Evolutionary conservation across 2,797 vertebrate species (phyloP).

Genomic region (Chaenodraco wilsoni): DNA sequence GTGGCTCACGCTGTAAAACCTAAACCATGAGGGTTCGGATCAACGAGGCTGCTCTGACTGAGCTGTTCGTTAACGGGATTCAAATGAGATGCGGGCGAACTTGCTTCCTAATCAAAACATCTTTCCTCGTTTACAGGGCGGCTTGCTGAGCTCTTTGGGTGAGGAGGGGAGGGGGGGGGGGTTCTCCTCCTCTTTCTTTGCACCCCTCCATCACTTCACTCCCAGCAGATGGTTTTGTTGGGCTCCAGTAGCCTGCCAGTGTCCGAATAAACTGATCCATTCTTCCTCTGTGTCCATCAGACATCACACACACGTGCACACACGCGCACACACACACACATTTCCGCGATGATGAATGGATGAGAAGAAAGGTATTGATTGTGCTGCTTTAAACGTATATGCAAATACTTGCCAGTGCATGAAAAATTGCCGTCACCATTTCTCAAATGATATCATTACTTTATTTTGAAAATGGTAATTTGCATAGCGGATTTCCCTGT

Average conservation of each 20-base stretch:
- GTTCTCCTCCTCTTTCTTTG: conserved; percentile 85
- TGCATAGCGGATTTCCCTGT: conserved; percentile 97
- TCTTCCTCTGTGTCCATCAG: conserved; percentile 56
- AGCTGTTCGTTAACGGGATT: conserved; percentile 87
- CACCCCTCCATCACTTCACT: conserved; percentile 58
- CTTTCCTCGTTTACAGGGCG: conserved; percentile 94
- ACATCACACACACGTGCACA: neutral
- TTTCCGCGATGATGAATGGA: conserved; percentile 87
- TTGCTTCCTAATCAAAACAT: conserved; percentile 99
- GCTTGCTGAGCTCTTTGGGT: conserved; percentile 92
- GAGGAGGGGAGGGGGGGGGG: conserved; percentile 76
- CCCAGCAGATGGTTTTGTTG: conserved; percentile 76
- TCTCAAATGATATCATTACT: conserved; percentile 99
- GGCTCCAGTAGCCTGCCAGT: conserved; percentile 82
- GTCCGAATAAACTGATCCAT: conserved; percentile 60
- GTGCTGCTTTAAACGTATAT: conserved; percentile 81
- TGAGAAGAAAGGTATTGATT: conserved; percentile 74
- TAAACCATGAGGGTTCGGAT: conserved; percentile 6
- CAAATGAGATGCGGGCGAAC: conserved; percentile 96
- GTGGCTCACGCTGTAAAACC: too few species aligned
- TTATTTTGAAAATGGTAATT: conserved; percentile 99
- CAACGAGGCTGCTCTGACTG: conserved; percentile 29
- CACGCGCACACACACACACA: neutral
- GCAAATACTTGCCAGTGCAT: conserved; percentile 87
- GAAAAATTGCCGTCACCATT: conserved; percentile 96